These are phyloP conservation scores for Alfaro cultratus DNA, from an alignment of 2,797 vertebrate genomes.

Conservation along the genomic window DNA sequence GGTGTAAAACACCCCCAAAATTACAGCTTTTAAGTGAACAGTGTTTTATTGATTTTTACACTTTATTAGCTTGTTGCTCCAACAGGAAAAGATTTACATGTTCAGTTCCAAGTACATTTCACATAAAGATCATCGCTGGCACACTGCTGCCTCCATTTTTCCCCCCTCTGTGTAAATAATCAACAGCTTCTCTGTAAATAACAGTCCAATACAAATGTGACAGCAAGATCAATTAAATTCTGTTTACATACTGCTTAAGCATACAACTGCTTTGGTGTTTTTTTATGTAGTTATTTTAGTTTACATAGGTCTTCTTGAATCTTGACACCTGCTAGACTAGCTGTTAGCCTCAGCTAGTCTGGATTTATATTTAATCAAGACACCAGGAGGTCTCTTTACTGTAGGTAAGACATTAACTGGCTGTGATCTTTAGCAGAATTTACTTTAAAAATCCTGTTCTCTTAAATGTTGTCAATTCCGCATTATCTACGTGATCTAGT, in stretches of 20 bases:
- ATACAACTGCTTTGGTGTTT: neutral
- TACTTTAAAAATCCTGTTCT: neutral
- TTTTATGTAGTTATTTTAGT: neutral
- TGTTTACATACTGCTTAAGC: neutral
- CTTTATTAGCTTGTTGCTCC: neutral
- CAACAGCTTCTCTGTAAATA: neutral
- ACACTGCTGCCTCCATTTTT: neutral
- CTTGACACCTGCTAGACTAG: neutral
- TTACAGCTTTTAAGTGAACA: neutral
- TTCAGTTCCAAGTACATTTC: neutral
- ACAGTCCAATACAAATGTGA: neutral
- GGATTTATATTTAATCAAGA: neutral
- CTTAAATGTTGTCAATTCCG: neutral
- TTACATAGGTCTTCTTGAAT: neutral
- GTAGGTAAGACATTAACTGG: neutral
- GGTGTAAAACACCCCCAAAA: neutral
- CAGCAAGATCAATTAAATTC: neutral
- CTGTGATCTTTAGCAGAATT: neutral
- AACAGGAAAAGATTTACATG: neutral
- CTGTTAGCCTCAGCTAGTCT: neutral
- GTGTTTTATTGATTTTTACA: neutral
- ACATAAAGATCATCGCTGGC: neutral
- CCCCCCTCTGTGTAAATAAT: neutral
- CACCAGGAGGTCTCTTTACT: neutral
- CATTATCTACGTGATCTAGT: neutral